Base-by-base conservation (phyloP, 2,797 vertebrate genomes). In the Galagoides demidoff region DNA sequence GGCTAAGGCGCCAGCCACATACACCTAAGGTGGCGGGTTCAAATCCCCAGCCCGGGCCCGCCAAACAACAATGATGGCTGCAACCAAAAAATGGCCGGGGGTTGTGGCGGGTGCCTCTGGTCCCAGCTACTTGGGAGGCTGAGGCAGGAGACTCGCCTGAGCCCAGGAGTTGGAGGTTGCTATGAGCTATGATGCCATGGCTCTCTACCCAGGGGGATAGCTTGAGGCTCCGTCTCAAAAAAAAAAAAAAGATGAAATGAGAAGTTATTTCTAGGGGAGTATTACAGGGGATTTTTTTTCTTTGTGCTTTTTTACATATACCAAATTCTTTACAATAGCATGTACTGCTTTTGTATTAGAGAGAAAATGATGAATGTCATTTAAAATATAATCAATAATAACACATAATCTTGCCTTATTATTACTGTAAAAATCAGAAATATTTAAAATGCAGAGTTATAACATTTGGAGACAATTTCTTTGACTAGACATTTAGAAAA, bases 351-450 rank as follows among this genome's bases (percentile, higher is more conserved):
- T 85, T 66, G 77, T 73, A n/a, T 76, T 59, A 29, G 49, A 17
- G 37, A 34, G 34, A 87, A 91, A 95, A 77, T 93, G 29, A 76
- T 64, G 57, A 63, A 39, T 73, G 27, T 64, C 39, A 81, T 77
- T 90, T 43, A 95, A 95, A 88, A 95, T 95, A 74, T 82, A 82
- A 79, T 52, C n/a, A 71, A 7, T 92, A 82, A 83, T 88, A 86
- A 63, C 25, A 93, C 82, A 61, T 17, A 85, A 68, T 37, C 45
- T 79, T 82, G 31, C 16, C 17, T 90, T 88, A n/a, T 34, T 66
- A 84, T 81, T 70, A 57, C 64, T 95, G 45, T 45, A 77, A 90
- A 85, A 92, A 92, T 85, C 55, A 82, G n/a, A 86, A 92, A 74
- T 57, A 45, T 79, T 74, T 92, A n/a, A 90, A 81, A 64, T 63